Conservation (phyloP, 2,113 vertebrate species). For the Microcebus jonahi region DNA sequence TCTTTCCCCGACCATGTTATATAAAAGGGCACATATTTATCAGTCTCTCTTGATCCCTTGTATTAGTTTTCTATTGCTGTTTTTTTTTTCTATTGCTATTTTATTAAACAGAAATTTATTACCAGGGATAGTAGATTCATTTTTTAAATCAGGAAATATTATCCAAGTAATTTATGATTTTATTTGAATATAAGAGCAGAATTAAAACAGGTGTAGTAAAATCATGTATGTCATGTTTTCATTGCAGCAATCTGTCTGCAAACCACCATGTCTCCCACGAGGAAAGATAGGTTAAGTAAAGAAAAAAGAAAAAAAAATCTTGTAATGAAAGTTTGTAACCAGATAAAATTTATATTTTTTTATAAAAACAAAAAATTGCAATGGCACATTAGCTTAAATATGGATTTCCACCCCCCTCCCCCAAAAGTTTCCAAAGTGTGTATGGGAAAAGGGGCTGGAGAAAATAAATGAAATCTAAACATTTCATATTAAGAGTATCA, state of each 20-base stretch:
- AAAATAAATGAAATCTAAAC: background rate
- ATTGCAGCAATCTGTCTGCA: background rate
- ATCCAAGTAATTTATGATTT: background rate
- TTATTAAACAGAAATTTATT: background rate
- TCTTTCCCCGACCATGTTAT: background rate
- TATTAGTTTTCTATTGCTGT: background rate
- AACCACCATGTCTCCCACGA: background rate
- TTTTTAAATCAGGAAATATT: background rate
- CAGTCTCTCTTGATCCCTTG: background rate
- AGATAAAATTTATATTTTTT: background rate
- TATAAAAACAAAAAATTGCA: background rate
- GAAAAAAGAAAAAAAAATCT: background rate
- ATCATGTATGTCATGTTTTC: background rate
- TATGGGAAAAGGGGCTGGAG: background rate
- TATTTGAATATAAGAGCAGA: background rate
- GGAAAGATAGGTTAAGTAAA: background rate
- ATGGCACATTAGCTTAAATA: background rate
- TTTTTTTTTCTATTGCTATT: background rate
- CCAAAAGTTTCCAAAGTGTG: background rate
- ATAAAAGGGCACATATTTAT: background rate
- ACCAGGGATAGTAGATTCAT: background rate
- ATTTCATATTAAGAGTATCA: background rate
- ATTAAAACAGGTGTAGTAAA: background rate
- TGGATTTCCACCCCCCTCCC: background rate
- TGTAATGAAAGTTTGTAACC: background rate